These are phyloP conservation scores for Hassar affinis DNA, from an alignment of 2,113 vertebrate genomes.

Conservation along the genomic window DNA sequence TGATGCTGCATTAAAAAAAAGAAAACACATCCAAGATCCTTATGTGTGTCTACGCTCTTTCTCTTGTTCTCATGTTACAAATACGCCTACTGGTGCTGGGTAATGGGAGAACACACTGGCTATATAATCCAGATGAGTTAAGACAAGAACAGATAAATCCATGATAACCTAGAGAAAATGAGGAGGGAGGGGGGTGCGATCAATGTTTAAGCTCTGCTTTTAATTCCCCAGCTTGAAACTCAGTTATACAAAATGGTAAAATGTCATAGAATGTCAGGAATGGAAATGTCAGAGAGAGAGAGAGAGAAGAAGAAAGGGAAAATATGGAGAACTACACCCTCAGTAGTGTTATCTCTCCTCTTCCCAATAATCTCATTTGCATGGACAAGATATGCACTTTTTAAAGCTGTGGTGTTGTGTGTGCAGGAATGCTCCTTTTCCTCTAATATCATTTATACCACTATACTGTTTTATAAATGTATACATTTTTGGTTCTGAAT, in stretches of 20 bases:
- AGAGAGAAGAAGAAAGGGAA: constrained; percentile 66
- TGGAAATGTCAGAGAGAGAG: constrained; percentile 76
- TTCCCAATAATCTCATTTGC: constrained; percentile 16
- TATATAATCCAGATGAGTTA: constrained; percentile 16
- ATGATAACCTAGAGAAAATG: constrained; percentile 27
- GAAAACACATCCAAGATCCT: background rate
- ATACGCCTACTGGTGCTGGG: constrained; percentile 49
- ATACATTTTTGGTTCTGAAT: background rate
- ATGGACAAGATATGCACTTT: background rate
- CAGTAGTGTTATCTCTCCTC: background rate
- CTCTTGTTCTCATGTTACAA: constrained; percentile 45
- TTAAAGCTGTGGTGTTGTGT: background rate
- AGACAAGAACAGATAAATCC: constrained; percentile 20
- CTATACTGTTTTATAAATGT: background rate
- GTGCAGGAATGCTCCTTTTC: background rate
- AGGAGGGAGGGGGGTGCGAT: constrained; percentile 57
- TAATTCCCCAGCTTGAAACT: constrained; percentile 78
- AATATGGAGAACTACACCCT: constrained; percentile 68
- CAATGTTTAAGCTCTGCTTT: constrained; percentile 75
- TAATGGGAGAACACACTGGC: background rate
- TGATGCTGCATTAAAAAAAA: background rate
- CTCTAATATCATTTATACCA: background rate
- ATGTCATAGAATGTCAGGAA: constrained; percentile 86
- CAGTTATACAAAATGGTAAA: constrained; percentile 84
- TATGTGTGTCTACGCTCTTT: constrained; percentile 1